Conservation (phyloP, 2,113 vertebrate genomes). For the Halcyon senegalensis region DNA sequence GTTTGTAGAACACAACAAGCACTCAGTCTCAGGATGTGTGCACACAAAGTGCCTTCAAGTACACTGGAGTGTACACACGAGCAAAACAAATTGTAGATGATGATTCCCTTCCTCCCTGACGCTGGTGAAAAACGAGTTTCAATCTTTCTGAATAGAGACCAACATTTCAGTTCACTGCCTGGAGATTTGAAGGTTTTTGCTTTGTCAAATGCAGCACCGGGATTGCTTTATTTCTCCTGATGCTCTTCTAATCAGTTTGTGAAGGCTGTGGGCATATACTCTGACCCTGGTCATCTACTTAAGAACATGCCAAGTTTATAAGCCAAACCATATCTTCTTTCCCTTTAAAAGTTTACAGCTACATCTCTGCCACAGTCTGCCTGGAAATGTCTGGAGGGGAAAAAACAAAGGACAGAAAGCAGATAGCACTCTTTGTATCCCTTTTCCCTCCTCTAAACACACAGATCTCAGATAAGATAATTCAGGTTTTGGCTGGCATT, state of each 20-base stretch:
- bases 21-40: neutral
- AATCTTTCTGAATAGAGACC: neutral
- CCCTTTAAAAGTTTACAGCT: neutral
- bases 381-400: neutral
- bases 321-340: neutral
- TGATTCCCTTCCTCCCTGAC: neutral
- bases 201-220: neutral
- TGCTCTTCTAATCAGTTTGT: neutral
- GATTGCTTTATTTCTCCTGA: neutral
- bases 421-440: neutral
- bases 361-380: neutral
- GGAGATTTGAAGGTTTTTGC: neutral
- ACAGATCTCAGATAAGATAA: neutral
- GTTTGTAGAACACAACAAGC: neutral
- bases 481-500: neutral
- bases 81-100: neutral
- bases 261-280: neutral
- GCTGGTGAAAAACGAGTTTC: neutral
- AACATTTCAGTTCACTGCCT: neutral
- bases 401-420: neutral
- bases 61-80: neutral
- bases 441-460: neutral
- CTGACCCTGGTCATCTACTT: neutral
- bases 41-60: neutral
- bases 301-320: neutral